Evolutionary conservation across 2,888 invertebrate genomes (phyloP), one percentile per base, ranked within the genome.

Genomic region (Mylabris sibirica): DNA sequence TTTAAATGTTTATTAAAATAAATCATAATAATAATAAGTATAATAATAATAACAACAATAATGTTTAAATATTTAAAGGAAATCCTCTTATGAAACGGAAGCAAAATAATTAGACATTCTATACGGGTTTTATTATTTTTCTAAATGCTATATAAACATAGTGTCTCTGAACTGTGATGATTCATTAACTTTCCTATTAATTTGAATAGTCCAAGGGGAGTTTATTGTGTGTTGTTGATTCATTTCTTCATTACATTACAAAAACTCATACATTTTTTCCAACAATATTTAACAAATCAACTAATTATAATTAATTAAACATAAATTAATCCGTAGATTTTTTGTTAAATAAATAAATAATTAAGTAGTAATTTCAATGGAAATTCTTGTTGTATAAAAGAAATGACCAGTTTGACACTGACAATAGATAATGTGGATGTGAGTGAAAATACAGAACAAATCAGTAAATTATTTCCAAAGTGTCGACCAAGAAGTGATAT

Each of bases 401-500:
- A 81, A 82, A 85, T 85, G 85, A 85, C 84, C 78, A 85, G 85
- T 80, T 81, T 85, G 84, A 83, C 84, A 77, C 79, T 85, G 78
- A 79, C 84, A 71, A 80, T 84, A 81, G 84, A 84, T 82, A 85
- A 85, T 82, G 84, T 84, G 81, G 85, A 85, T 82, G 84, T 84
- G 79, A 83, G 82, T 81, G 87, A 87, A 83, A 86, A 84, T 82
- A 85, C 87, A 86, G 93, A 93, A 88, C 91, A 92, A 87, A 93
- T 95, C 87, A 93, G 93, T 83, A 89, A 92, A 84, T 89, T 94
- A 81, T 95, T 94, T 87, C 94, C 94, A 81, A 94, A 94, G 91
- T 94, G 94, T 87, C 90, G 93, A 80, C 94, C 93, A 77, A 88
- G 90, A 82, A 86, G 86, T 79, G 88, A 88, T 84, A 86, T 87